Conservation (phyloP, 2,888 invertebrate genomes). For the Rotaria magnacalcarata region DNA sequence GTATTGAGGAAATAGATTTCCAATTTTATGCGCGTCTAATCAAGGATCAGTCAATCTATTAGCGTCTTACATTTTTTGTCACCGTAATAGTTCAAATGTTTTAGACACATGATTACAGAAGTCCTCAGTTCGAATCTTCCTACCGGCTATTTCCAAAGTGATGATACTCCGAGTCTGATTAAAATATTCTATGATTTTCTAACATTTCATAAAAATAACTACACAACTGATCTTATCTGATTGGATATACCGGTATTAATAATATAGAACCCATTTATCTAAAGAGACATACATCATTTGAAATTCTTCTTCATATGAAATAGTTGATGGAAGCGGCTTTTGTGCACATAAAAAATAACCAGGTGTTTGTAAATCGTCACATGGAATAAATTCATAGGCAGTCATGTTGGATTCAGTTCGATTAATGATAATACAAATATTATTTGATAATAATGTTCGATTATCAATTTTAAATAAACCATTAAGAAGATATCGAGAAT, state of each 20-base stretch:
- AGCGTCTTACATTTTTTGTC: no score
- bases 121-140: neutral
- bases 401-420: neutral
- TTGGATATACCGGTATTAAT: neutral
- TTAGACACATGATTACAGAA: neutral
- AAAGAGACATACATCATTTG: neutral
- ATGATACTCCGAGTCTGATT: slow-evolving; percentile 34
- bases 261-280: no score
- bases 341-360: neutral
- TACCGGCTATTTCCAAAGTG: slow-evolving; percentile 16
- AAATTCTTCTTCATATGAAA: neutral
- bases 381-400: neutral
- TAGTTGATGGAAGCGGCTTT: neutral
- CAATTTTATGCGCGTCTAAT: no score
- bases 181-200: slow-evolving; percentile 21
- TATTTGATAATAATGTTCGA: neutral
- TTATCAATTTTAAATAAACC: neutral
- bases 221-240: slow-evolving; percentile 35
- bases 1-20: no score
- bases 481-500: neutral
- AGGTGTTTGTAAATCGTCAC: neutral
- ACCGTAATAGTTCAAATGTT: neutral
- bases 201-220: neutral
- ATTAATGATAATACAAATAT: neutral
- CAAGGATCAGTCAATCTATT: no score